Evolutionary conservation across 2,797 vertebrate species (phyloP).

Genomic region (Sebastiscus albofasciatus): DNA sequence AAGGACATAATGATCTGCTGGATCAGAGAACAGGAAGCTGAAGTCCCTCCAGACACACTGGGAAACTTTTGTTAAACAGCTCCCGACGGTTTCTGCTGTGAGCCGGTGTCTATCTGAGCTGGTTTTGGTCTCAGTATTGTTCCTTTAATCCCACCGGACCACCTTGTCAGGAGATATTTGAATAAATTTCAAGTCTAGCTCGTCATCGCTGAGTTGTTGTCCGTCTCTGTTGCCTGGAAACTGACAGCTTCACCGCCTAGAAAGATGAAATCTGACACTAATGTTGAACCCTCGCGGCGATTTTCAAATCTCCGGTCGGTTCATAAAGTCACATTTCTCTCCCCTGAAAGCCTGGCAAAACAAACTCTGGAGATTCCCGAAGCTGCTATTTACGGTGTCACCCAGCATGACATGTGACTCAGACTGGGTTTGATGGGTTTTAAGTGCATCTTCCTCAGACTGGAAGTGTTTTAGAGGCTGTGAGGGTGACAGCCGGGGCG

Average conservation of each 20-base stretch:
- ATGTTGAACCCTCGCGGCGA: neutral
- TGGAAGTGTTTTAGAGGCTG: neutral
- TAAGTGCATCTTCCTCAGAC: neutral
- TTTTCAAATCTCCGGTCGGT: neutral
- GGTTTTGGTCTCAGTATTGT: neutral
- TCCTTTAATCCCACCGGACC: constrained; percentile 5
- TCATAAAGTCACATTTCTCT: constrained; percentile 7
- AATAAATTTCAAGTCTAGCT: neutral
- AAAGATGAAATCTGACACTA: neutral
- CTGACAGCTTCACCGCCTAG: neutral
- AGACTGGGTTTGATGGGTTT: constrained; percentile 1
- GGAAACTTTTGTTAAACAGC: neutral
- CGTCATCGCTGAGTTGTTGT: neutral
- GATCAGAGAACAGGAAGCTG: neutral
- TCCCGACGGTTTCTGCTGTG: neutral
- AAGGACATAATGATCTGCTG: neutral
- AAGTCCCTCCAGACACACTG: neutral
- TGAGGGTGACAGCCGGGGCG: neutral
- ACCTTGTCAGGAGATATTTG: neutral
- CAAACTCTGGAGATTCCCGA: neutral
- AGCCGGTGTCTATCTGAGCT: neutral
- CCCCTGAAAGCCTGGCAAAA: constrained; percentile 1
- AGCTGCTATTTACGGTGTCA: neutral
- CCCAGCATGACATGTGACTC: neutral
- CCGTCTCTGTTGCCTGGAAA: neutral